Conservation (phyloP, 1,140 invertebrate genomes). For the Magallana angulata region DNA sequence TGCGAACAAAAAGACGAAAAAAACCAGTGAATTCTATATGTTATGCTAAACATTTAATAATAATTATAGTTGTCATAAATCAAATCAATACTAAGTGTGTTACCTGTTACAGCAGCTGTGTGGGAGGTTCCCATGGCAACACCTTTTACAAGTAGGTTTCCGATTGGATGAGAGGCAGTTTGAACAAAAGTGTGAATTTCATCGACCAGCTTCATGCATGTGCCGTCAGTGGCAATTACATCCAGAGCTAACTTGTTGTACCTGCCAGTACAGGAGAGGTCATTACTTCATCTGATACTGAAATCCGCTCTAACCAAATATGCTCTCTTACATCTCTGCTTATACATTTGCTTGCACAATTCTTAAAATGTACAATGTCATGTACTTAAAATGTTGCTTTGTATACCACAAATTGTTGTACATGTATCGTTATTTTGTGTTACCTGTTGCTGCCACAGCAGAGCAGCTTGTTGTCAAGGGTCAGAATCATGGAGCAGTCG, state of each 20-base stretch:
- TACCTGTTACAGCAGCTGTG: conserved; percentile 77
- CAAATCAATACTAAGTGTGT: background rate
- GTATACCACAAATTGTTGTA: no score
- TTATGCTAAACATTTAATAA: background rate
- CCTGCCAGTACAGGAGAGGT: conserved; percentile 56
- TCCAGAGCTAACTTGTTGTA: conserved; percentile 79
- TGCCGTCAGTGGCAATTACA: conserved; percentile 63
- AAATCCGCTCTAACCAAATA: no score
- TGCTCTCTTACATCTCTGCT: no score
- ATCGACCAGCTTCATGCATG: conserved; percentile 68
- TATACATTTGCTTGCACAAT: no score
- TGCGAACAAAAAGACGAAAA: no score
- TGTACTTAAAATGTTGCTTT: no score
- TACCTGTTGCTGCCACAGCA: conserved; percentile 80
- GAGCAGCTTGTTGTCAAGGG: conserved; percentile 74
- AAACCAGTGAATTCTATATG: no score
- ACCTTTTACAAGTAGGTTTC: conserved; percentile 62
- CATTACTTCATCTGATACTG: no score
- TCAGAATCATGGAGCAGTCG: conserved; percentile 79
- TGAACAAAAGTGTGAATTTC: conserved; percentile 74
- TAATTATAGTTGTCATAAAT: background rate
- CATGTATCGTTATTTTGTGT: no score
- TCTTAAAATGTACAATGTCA: no score
- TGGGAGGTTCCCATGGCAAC: conserved; percentile 78
- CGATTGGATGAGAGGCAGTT: conserved; percentile 69